A percentile compares a stretch with the other conserved stretches of the same genome.
Evolutionary conservation across 2,797 vertebrate species (phyloP).

Genomic region (Tamandua tetradactyla): DNA sequence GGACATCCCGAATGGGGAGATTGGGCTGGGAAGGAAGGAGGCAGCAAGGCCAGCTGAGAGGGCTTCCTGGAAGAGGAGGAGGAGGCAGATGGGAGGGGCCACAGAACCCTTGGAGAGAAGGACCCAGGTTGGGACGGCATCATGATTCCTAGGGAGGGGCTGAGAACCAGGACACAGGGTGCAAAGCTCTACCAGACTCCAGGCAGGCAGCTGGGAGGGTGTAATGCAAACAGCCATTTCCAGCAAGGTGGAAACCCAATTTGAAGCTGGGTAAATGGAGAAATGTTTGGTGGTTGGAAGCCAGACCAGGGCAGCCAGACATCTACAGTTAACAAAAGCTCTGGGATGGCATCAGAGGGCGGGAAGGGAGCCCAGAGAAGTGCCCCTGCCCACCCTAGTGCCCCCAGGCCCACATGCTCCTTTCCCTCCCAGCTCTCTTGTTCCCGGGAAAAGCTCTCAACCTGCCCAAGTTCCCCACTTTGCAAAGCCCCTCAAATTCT

Average conservation of each 20-base stretch:
- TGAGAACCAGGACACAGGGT: neutral
- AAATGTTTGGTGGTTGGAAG: slow-evolving; percentile 17
- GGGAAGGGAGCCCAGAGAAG: neutral
- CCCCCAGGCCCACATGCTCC: neutral
- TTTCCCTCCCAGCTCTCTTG: neutral
- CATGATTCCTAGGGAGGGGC: neutral
- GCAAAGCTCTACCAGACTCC: neutral
- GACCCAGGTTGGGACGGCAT: neutral
- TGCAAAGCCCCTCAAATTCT: neutral
- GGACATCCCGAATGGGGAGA: neutral
- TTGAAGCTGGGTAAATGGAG: neutral
- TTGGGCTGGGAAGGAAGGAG: neutral
- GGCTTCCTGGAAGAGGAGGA: neutral
- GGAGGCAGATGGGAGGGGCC: neutral
- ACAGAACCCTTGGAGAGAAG: neutral
- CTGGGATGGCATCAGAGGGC: neutral
- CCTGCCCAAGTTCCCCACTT: neutral
- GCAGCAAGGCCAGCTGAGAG: neutral
- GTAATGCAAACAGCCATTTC: neutral
- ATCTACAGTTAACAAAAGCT: neutral
- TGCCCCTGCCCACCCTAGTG: neutral
- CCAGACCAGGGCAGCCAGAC: neutral
- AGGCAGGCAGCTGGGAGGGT: neutral
- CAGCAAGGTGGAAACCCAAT: neutral
- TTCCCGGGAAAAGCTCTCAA: neutral